These are phyloP conservation scores for Drosophila tristis DNA, from an alignment of 1,140 invertebrate species.

Conservation along the genomic window DNA sequence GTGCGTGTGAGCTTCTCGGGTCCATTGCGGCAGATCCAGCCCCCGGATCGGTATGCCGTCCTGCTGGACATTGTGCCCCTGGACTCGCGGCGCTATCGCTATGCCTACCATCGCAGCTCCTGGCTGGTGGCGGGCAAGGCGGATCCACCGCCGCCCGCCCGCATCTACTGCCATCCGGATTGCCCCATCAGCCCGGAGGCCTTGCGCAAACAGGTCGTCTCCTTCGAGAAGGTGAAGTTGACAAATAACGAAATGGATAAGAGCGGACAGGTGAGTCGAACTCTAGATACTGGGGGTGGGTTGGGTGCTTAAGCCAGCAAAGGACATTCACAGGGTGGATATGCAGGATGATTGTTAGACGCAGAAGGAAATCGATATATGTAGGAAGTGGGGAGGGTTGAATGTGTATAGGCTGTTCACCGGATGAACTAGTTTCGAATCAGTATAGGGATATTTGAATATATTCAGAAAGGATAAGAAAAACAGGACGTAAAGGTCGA, in stretches of 20 bases:
- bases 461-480: too few species aligned
- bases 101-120: slow-evolving; percentile 98
- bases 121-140: slow-evolving; percentile 99
- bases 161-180: slow-evolving; percentile 98
- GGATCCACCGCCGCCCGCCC: slow-evolving; percentile 96
- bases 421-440: too few species aligned
- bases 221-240: slow-evolving; percentile 99
- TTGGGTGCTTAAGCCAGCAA: too few species aligned
- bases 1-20: slow-evolving; percentile 96
- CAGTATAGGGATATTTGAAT: too few species aligned
- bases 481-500: too few species aligned
- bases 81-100: slow-evolving; percentile 98
- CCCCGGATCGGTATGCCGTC: slow-evolving; percentile 93
- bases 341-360: too few species aligned
- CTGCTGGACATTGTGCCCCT: slow-evolving; percentile 98
- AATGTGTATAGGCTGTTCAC: too few species aligned
- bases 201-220: slow-evolving; percentile 97
- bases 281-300: too few species aligned
- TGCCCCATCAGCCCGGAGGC: slow-evolving; percentile 98
- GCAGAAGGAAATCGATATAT: too few species aligned
- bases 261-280: slow-evolving; percentile 95
- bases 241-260: slow-evolving; percentile 99
- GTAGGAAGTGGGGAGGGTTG: too few species aligned
- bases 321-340: too few species aligned
- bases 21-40: slow-evolving; percentile 87